Evolutionary conservation across 2,797 vertebrate species (phyloP), one percentile per base, ranked within the genome.

Genomic region (Naso thynnoides): DNA sequence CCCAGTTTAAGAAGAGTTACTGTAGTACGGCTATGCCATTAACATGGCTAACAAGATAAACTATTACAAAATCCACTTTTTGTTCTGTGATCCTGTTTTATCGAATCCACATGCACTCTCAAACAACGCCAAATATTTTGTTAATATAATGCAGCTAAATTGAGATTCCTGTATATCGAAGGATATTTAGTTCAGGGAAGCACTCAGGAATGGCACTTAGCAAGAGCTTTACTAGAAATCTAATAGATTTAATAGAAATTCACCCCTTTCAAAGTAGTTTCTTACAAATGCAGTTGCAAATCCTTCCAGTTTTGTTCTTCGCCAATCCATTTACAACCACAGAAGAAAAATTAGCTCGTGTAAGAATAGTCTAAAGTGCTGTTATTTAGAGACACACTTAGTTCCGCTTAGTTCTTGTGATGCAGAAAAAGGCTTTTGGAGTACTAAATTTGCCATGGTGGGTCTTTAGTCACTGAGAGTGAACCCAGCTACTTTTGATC

Each of bases 401-500:
- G 45, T 62, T 81, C 71, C 45, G 21, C 69, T 68, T 29, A 65
- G 57, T 73, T 79, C 63, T 65, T 15, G 36, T 49, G 73, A 81
- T 70, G 48, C 83, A 73, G 57, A 73, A 63, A 80, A 66, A 78
- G 66, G 68, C 69, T 33, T 77, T 75, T 53, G 33, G 45, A 62
- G 63, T 50, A 55, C 70, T 84, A 80, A 82, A 83, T 84, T 83
- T 78, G 70, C 67, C 72, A 64, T 7, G n/a, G 29, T 50, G 42
- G 60, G 66, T 85, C 66, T 73, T 62, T 66, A 73, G 78, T 76
- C 27, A 52, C 64, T 78, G 78, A 79, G 55, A 82, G 72, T 58
- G 65, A 85, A 86, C 39, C 42, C 39, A 61, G 33, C 56, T 71
- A 36, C 84, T 69, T 88, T 81, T 85, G 77, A 85, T 86, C 70